phyloP scores from a whole-genome alignment of 2,888 invertebrate species.

The Pedicia rivosa region DNA sequence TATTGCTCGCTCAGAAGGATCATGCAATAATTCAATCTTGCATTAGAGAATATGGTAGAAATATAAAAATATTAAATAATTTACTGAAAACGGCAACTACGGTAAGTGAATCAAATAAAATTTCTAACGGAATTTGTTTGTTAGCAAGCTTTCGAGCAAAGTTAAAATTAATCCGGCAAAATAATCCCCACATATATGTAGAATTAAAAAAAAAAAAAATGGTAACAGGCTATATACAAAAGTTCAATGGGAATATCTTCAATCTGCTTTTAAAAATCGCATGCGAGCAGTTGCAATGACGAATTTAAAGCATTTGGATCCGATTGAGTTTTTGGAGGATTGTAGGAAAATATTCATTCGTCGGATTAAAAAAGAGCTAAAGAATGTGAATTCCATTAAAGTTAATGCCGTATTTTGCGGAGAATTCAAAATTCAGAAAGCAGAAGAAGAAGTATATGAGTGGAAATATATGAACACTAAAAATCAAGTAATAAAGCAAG shows the following conservation, averaged over 20 bases:
- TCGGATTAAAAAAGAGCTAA: neutral
- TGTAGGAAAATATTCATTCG: neutral
- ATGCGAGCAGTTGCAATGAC: neutral
- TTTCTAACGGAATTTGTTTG: neutral
- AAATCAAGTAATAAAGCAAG: neutral
- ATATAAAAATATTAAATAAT: neutral
- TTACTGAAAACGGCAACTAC: neutral
- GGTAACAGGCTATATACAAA: too few relatives aligned
- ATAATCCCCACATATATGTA: neutral
- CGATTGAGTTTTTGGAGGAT: neutral
- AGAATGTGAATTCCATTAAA: neutral
- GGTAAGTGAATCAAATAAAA: neutral
- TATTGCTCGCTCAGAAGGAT: too few relatives aligned
- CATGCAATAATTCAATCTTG: too few relatives aligned
- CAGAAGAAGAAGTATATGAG: neutral
- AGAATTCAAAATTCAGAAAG: neutral
- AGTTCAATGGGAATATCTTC: neutral
- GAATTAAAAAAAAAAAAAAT: too few relatives aligned
- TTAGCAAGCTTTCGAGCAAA: neutral
- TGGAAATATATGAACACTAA: slow-evolving; percentile 3
- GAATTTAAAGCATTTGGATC: neutral
- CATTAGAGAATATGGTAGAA: neutral
- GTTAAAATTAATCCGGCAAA: neutral
- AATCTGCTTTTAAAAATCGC: slow-evolving; percentile 1
- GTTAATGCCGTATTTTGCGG: neutral